Percentiles rank a stretch among this genome's conserved stretches.
phyloP scores from a whole-genome alignment of 2,888 invertebrate species.

The Hirtodrosophila cameraria region DNA sequence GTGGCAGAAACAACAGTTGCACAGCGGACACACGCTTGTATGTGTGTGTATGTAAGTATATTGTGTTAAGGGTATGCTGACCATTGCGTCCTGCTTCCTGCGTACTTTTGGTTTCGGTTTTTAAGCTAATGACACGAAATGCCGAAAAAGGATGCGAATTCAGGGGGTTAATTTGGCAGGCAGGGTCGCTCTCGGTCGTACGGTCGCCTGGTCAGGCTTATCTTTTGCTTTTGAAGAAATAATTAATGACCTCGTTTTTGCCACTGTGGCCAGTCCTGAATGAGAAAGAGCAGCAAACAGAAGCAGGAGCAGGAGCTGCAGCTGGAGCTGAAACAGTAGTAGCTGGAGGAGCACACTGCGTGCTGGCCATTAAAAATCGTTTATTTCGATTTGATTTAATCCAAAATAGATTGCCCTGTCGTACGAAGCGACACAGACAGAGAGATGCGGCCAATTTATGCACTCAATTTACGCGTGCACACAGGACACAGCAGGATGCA shows the following conservation, averaged over 20 bases:
- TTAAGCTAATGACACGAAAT: slow-evolving; percentile 81
- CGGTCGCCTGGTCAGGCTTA: slow-evolving; percentile 71
- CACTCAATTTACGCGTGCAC: slow-evolving; percentile 75
- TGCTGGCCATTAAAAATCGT: slow-evolving; percentile 83
- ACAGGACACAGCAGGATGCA: neutral
- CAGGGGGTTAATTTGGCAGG: slow-evolving; percentile 70
- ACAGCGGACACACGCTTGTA: slow-evolving; percentile 28
- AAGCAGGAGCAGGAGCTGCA: neutral
- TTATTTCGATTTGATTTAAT: slow-evolving; percentile 85
- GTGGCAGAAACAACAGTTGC: slow-evolving; percentile 58
- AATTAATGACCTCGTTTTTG: slow-evolving; percentile 84
- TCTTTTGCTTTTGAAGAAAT: slow-evolving; percentile 83
- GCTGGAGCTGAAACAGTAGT: neutral
- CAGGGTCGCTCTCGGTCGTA: slow-evolving; percentile 34
- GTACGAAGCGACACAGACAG: slow-evolving; percentile 34
- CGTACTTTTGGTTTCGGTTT: slow-evolving; percentile 50
- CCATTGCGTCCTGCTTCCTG: slow-evolving; percentile 59
- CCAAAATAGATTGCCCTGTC: slow-evolving; percentile 82
- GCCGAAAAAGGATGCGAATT: slow-evolving; percentile 69
- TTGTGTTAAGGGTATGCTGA: slow-evolving; percentile 33
- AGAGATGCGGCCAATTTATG: slow-evolving; percentile 74
- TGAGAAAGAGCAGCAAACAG: slow-evolving; percentile 3
- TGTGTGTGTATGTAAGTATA: slow-evolving; percentile 7
- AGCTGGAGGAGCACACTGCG: slow-evolving; percentile 20
- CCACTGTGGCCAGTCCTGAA: slow-evolving; percentile 61